Conservation (phyloP, 1,140 invertebrate species). For the Phthorimaea operculella region DNA sequence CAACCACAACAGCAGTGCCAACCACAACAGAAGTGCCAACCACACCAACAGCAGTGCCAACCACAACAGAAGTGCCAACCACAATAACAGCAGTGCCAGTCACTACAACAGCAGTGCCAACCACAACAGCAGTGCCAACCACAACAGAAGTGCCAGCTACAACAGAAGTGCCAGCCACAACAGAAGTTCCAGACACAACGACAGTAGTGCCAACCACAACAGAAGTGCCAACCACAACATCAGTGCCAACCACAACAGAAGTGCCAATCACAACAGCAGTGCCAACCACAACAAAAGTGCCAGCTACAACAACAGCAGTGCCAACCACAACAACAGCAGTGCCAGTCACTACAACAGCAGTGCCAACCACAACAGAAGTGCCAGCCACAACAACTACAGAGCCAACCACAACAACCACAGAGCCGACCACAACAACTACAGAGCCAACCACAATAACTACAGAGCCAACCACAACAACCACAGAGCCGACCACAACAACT, state of each 20-base stretch:
- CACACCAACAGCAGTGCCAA: neutral
- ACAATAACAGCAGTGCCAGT: neutral
- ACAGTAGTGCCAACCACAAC: neutral
- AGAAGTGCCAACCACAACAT: neutral
- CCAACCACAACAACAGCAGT: neutral
- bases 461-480: neutral
- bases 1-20: neutral
- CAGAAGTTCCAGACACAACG: neutral
- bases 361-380: neutral
- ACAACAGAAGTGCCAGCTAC: no score
- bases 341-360: neutral
- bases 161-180: neutral
- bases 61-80: neutral
- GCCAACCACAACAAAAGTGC: neutral
- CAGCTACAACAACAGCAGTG: neutral
- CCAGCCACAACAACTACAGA: neutral
- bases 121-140: neutral
- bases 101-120: neutral
- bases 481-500: neutral
- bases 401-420: neutral
- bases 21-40: neutral
- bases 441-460: neutral
- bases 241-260: neutral
- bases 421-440: neutral
- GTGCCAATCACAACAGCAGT: neutral